Conservation (phyloP, 2,113 vertebrate genomes). For the Onychorhynchus coronatus region DNA sequence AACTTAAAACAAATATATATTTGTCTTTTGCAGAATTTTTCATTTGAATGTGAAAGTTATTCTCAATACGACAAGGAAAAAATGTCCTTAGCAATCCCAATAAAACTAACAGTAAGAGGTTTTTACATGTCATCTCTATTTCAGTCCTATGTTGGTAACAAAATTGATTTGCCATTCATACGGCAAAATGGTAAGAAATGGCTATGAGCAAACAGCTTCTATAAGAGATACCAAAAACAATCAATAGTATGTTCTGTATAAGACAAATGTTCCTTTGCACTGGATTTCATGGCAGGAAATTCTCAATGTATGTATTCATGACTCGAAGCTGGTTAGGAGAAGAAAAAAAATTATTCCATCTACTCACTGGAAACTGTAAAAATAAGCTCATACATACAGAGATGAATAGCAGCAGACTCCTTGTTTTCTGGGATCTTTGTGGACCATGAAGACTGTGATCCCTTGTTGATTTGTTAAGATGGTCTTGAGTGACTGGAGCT, state of each 20-base stretch:
- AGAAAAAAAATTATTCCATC: background rate
- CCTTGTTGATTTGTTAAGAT: background rate
- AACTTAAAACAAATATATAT: background rate
- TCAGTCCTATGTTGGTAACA: background rate
- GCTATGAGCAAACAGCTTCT: background rate
- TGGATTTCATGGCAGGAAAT: background rate
- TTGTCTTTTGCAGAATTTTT: background rate
- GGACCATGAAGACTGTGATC: background rate
- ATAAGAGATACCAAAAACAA: background rate
- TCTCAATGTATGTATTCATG: background rate
- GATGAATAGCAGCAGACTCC: background rate
- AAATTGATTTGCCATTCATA: background rate
- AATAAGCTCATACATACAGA: background rate
- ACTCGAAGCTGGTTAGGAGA: background rate
- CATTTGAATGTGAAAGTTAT: background rate
- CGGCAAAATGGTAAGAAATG: background rate
- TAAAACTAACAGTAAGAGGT: background rate
- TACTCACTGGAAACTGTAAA: background rate
- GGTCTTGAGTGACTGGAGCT: background rate
- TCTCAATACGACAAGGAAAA: background rate
- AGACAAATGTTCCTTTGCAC: background rate
- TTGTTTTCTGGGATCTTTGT: background rate
- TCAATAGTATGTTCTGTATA: background rate
- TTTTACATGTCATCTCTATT: background rate
- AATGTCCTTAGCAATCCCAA: background rate